Base-by-base conservation (phyloP, 2,888 invertebrate genomes). In the Sussaba pulchella region DNA sequence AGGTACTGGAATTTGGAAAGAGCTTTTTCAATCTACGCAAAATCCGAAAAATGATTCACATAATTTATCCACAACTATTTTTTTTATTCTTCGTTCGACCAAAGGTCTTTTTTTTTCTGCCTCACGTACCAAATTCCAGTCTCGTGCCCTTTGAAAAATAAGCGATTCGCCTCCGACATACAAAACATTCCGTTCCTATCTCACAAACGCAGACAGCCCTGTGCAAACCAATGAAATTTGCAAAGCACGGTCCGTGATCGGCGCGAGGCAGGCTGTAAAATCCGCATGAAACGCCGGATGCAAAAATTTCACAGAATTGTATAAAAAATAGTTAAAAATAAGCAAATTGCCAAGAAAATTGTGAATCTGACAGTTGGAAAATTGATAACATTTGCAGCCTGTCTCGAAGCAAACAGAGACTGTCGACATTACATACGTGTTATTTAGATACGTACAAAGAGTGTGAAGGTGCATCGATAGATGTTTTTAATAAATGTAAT, bases 81-180 rank as follows among this genome's bases (percentile, higher is more conserved):
- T 26, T 52, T 21, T 47, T 54, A n/a, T 64, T 31, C 41, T 21
- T 12, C 31, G 21, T 36, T 17, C 1, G 10, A 5, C 26, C 12
- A 10, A 14, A 2, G 2, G 43, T 12, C 9, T n/a, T 31, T 45
- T 10, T 39, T 45, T 73, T n/a, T 50, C 57, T 31, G 75, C 72
- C 41, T 19, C 72, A 66, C 77, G 59, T 79, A 87, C 88, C 89
- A 91, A 90, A 91, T 88, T 90, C 89, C 89, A 91, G 89, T 89
- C 89, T 89, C 91, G 92, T 92, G 92, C 92, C 89, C 92, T 92
- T 92, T 88, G 88, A 92, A 92, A 92, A 91, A 92, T 91, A 91
- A 92, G 89, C 91, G 91, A 89, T 91, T 90, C 91, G 87, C 82
- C 80, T 84, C 81, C 73, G 82, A 78, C 81, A 86, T 87, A 85